Base-by-base conservation (phyloP, 2,888 invertebrate species). In the Folsomia manolachei region DNA sequence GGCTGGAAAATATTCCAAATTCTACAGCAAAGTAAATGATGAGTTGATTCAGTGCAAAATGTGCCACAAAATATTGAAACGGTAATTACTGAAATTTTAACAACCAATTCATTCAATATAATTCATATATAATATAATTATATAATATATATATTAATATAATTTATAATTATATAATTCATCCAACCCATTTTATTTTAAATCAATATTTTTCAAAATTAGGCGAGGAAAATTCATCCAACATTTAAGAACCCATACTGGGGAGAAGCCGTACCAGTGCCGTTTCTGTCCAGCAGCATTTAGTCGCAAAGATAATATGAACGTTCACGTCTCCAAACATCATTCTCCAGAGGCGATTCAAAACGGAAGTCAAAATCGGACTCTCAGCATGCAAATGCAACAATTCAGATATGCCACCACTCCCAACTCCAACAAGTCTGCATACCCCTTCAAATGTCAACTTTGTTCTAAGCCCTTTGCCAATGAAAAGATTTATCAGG, bases 261-360 rank as follows among this genome's bases (percentile, higher is more conserved):
- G 63, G 21, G 63, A 63, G 27, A 63, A 63, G n/a, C 63, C 63
- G 21, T 63, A 27, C 27, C 21, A 25, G 63, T 52, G 65, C 24
- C 51, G 52, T 23, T 66, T 52, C n/a, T 66, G 65, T 24, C 27
- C 21, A 39, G 65, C 65, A 7, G 39, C 65, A 2, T 66, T 66
- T 23, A 51, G 51, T 51, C 65, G 65, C 2, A 66, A 66, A 39
- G 65, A 66, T 39, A 66, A 66, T n/a, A 66, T 66, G 65, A 52
- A 21, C 1, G 52, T 66, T 1, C 65, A 66, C 21, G 19, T 52
- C 4, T 9, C 51, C 1, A n/a, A 39, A 51, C 65, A 66, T 51
- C 65, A 66, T 24, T 39, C 39, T 39, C 39, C 39, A 39, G 14
- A 39, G 4, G 39, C 7, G 14, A 39, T 4, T 14, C 4, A 9